Evolutionary conservation across 2,888 invertebrate genomes (phyloP), one percentile per base, ranked within the genome.

Genomic region (Mythimna lalbum): DNA sequence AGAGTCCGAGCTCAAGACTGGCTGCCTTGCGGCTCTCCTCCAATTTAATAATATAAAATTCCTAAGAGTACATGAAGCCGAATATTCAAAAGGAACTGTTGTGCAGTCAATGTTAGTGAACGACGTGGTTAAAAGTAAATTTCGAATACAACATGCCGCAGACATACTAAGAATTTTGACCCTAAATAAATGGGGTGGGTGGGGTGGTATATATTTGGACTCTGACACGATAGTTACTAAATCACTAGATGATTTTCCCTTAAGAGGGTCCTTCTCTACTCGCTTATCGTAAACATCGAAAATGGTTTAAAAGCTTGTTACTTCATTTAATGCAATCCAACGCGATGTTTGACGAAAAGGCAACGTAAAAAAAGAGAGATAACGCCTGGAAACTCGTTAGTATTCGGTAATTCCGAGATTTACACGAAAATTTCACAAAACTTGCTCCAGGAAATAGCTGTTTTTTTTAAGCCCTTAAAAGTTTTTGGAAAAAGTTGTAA

Each of bases 111-210:
- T 80, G 0, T n/a, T 81, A 19, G 53, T 55, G 0, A 63, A 76
- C 14, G 19, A 59, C 23, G 6, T 83, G 12, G 56, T 47, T 2
- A 3, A 61, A 7, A 81, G 78, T 39, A 23, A 0, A n/a, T 68
- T 23, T 68, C 55, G n/a, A 19, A 59, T 74, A n/a, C 68, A 96
- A 53, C 97, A 97, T 86, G 96, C 96, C 71, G 97, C 97, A 67
- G 97, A 97, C 84, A 94, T 97, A 31, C 89, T 97, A 52, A 90
- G 97, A 74, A 97, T 96, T 79, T 87, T 97, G 47, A 96, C 97
- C 0, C 91, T 98, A 0, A 97, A 97, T 96, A 97, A 97, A 86
- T 98, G 96, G 87, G 97, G 97, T 14, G 98, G 98, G 86, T 98
- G 96, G 87, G 97, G 97, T 14, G 98, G 98, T 0, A 97, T 97